Evolutionary conservation across 2,888 invertebrate genomes (phyloP), one percentile per base, ranked within the genome.

Genomic region (Notodonta ziczac): DNA sequence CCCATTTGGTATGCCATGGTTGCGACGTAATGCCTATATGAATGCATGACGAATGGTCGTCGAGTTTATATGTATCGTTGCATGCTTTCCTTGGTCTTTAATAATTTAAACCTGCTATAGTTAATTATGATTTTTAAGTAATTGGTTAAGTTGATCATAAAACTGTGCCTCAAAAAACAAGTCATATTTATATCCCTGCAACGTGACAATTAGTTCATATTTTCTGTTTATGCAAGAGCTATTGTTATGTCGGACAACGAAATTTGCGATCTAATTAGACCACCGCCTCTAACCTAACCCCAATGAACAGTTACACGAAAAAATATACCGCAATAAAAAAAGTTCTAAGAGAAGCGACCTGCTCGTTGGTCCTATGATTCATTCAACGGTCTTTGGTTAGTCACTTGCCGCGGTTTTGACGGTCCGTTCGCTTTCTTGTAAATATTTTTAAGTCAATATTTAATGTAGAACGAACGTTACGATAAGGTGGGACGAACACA

Each of bases 271-370:
- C 71, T 83, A 87, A 89, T 88, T 88, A 83, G 81, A 80, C 63
- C 76, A 77, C 61, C 67, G 70, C 74, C 35, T 35, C 35, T 35
- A 35, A 75, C 70, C 62, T 70, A 83, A 81, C 70, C 66, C 72
- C 66, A 66, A 76, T 78, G 66, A 83, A 91, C 92, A 82, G 92
- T 92, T 89, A 89, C 66, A 63, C 67, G 73, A 71, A 76, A 86
- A 83, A 86, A 87, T 66, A 87, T 88, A 91, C 90, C 90, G 90
- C 88, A 90, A 90, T 82, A 82, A 84, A 71, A 42, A 83, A 89
- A 85, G 83, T 82, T 84, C 81, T 80, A 85, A 90, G 82, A 82
- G 82, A 85, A 81, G 81, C 84, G 85, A 87, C 88, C 85, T 83
- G 86, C 72, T 75, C 72, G 62, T 59, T 62, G 76, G 74, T 74